Conservation (phyloP, 2,797 vertebrate genomes). For the Xiphorhynchus erythropygius region DNA sequence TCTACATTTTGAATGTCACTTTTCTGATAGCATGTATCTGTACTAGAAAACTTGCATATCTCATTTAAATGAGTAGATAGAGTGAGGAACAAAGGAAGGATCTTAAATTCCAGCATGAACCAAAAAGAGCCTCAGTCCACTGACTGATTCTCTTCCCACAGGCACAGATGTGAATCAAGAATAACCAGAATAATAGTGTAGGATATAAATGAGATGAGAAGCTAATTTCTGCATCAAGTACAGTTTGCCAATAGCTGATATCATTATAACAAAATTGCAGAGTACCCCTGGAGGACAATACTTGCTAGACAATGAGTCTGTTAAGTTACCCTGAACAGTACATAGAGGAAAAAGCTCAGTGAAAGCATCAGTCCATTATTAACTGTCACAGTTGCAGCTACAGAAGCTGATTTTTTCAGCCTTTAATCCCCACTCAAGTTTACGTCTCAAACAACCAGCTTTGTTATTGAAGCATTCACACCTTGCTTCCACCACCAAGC, state of each 20-base stretch:
- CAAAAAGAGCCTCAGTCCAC: background rate
- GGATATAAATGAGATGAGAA: conserved; percentile 28
- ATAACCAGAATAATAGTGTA: conserved; percentile 17
- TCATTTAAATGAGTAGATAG: background rate
- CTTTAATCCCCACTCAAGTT: background rate
- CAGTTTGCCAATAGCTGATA: conserved; percentile 8
- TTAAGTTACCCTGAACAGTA: background rate
- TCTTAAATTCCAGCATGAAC: background rate
- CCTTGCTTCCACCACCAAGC: background rate
- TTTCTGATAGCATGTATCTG: background rate
- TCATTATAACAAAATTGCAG: background rate
- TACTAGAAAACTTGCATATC: background rate
- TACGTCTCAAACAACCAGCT: background rate
- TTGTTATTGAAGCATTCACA: background rate
- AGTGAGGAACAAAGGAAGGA: conserved; percentile 1
- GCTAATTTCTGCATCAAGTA: conserved; percentile 2
- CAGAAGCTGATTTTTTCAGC: background rate
- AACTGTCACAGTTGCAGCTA: background rate
- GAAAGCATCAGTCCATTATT: background rate
- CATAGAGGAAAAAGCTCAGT: background rate
- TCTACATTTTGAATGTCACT: background rate
- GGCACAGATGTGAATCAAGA: conserved; percentile 17
- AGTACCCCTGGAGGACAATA: background rate
- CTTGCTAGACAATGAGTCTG: background rate
- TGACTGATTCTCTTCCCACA: conserved; percentile 4